A percentile compares a stretch with the other conserved stretches of the same genome.
These are phyloP conservation scores for Emys orbicularis DNA, from an alignment of 2,797 vertebrate species.

Conservation along the genomic window DNA sequence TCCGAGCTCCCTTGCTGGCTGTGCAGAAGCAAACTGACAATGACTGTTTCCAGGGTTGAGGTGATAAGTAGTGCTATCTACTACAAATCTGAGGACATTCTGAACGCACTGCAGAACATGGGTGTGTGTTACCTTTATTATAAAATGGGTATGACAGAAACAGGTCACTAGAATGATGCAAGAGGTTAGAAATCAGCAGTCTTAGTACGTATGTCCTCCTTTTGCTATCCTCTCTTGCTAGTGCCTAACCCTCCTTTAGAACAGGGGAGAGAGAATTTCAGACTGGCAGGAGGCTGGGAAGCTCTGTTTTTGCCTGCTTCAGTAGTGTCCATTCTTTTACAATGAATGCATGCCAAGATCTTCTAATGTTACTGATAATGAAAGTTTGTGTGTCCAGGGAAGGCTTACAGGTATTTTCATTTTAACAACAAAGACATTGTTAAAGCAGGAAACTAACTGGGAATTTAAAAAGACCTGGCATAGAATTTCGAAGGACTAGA, in stretches of 20 bases:
- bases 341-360: slow-evolving; percentile 23
- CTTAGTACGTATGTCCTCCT: slow-evolving; percentile 47
- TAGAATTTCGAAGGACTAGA: slow-evolving; percentile 44
- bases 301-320: not conserved
- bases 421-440: slow-evolving; percentile 57
- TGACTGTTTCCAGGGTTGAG: not conserved
- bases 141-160: slow-evolving; percentile 41
- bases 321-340: not conserved
- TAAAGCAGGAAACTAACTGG: slow-evolving; percentile 48
- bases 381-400: slow-evolving; percentile 49
- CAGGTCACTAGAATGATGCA: not conserved
- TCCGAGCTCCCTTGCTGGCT: slow-evolving; percentile 33
- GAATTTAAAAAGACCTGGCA: slow-evolving; percentile 40
- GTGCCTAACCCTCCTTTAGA: slow-evolving; percentile 5
- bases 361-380: not conserved
- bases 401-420: slow-evolving; percentile 46
- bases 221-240: slow-evolving; percentile 10
- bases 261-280: not conserved
- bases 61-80: slow-evolving; percentile 16
- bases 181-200: slow-evolving; percentile 22
- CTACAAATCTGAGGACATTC: slow-evolving; percentile 11
- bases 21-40: slow-evolving; percentile 27
- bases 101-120: slow-evolving; percentile 23
- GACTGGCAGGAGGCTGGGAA: not conserved
- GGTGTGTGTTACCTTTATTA: not conserved